Base-by-base conservation (phyloP, 2,888 invertebrate species). In the Agrilus cyanescens region DNA sequence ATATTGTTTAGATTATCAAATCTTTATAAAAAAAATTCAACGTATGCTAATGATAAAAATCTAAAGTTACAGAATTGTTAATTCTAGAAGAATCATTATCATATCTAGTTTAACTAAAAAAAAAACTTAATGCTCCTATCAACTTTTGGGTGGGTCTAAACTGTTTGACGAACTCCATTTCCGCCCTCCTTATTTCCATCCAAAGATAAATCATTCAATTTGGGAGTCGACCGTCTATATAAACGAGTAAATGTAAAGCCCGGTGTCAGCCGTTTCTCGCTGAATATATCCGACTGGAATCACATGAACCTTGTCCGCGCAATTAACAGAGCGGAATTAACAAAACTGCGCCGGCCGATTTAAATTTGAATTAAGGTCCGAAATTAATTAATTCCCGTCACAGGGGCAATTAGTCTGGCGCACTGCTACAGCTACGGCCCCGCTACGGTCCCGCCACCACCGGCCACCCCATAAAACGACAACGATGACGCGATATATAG, bases 331-430 rank as follows among this genome's bases (percentile, higher is more conserved):
- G 57, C 60, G 63, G 63, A 63, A 63, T 63, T 62, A 64, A 64
- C 64, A 64, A 65, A 64, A 65, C 64, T 25, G 25, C 25, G 61
- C 61, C 60, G 63, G 59, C 59, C 63, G 64, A 65, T 64, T 65
- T 64, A 65, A 65, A 66, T 65, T 63, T 58, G 65, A 63, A 65
- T 66, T 62, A 65, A 60, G 61, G 61, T 59, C 57, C 53, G 55
- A 62, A 65, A 67, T 66, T 66, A 66, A 67, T 67, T 66, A 67
- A 66, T 66, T 65, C 62, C 57, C 64, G 67, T 67, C 66, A 65
- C 60, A 62, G 53, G 55, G 55, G 61, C 65, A 65, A 66, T 66
- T 66, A 66, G 65, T 62, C 62, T 57, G 58, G 60, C 60, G 57
- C 52, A 52, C 53, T 54, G 50, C 52, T 57, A 49, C 53, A 25